Conservation (phyloP, 2,888 invertebrate genomes). For the Oscheius sp. region DNA sequence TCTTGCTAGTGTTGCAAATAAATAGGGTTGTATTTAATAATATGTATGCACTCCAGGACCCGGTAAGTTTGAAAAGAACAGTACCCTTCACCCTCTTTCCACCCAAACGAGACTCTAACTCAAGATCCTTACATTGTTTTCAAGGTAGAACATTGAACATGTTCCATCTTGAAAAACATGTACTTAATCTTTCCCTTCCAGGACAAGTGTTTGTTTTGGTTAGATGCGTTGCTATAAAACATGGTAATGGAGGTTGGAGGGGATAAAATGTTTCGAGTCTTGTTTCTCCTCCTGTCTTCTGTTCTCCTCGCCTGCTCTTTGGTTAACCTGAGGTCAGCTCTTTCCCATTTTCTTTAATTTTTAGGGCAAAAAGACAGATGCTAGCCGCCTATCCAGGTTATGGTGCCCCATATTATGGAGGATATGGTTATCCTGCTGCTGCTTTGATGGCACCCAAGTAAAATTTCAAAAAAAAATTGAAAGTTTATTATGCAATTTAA, state of each 20-base stretch:
- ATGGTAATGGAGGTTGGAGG: neutral
- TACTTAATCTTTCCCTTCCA: neutral
- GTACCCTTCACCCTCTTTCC: too few species aligned
- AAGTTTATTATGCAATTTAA: too few species aligned
- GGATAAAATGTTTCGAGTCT: neutral
- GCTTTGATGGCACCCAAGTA: neutral
- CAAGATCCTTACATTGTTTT: too few species aligned
- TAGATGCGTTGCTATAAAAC: neutral
- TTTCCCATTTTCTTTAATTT: neutral
- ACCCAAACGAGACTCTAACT: too few species aligned
- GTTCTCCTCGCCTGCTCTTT: neutral
- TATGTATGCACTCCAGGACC: too few species aligned
- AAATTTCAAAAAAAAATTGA: too few species aligned
- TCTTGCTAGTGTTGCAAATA: too few species aligned
- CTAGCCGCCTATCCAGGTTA: conserved; percentile 3
- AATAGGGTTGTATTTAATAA: too few species aligned
- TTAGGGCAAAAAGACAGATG: neutral
- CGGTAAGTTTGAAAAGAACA: too few species aligned
- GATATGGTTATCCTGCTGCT: neutral
- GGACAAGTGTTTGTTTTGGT: neutral
- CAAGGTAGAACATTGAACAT: too few species aligned
- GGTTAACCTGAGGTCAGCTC: neutral
- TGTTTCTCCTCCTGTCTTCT: neutral
- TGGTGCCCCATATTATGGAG: neutral
- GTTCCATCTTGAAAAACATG: conserved; percentile 10